Conservation (phyloP, 2,797 vertebrate species). For the Tokudaia tokunoshimensis region DNA sequence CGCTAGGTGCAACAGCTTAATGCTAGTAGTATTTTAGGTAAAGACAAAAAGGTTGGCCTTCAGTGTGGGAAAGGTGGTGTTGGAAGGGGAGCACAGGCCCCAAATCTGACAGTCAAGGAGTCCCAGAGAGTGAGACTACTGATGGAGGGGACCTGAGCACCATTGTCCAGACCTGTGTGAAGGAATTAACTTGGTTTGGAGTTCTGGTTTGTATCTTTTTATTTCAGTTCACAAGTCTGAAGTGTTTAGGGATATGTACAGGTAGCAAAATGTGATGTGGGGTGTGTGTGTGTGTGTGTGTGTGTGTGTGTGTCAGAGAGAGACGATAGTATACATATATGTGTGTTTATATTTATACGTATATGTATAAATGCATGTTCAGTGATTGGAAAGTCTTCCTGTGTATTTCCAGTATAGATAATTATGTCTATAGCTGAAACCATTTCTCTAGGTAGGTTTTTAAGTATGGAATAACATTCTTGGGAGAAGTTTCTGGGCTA, state of each 20-base stretch:
- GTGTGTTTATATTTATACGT: too few relatives aligned
- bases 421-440: not conserved
- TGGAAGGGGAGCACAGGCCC: not conserved
- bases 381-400: not conserved
- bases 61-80: not conserved
- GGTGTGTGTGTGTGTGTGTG: not conserved
- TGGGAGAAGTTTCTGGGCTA: constrained; percentile 14
- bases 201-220: constrained; percentile 11
- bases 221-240: not conserved
- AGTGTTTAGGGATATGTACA: not conserved
- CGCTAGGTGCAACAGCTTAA: not conserved
- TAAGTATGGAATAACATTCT: constrained; percentile 40
- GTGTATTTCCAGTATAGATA: not conserved
- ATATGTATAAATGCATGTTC: not conserved
- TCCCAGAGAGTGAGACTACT: not conserved
- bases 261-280: not conserved
- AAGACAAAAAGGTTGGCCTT: not conserved
- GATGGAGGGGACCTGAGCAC: too few relatives aligned
- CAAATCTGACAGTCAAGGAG: not conserved
- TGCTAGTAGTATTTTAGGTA: not conserved
- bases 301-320: not conserved
- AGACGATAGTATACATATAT: not conserved
- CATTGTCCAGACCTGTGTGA: not conserved
- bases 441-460: constrained; percentile 31
- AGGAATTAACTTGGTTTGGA: not conserved